phyloP scores from a whole-genome alignment of 1,140 invertebrate genomes.

The Coptotermes formosanus region DNA sequence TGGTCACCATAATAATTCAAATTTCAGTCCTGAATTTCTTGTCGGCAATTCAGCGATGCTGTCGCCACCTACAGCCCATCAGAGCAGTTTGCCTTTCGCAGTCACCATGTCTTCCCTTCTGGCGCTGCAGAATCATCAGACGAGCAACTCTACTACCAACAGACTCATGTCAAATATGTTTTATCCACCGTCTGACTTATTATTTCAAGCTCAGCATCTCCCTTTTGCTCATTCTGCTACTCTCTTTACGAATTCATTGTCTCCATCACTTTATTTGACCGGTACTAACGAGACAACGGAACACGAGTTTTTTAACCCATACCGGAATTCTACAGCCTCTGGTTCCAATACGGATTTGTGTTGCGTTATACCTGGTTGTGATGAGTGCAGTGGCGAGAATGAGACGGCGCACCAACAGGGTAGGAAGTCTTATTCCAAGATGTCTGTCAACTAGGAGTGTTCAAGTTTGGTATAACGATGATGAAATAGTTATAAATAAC shows the following conservation, averaged over 20 bases:
- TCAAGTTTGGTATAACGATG: too few relatives aligned
- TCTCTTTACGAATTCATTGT: not conserved
- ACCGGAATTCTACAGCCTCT: not conserved
- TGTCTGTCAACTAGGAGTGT: not conserved
- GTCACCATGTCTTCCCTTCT: conserved; percentile 16
- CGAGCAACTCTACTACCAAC: not conserved
- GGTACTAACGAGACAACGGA: not conserved
- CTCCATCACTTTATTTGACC: not conserved
- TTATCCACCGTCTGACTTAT: not conserved
- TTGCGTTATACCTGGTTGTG: not conserved
- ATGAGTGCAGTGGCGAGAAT: not conserved
- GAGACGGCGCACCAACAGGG: not conserved
- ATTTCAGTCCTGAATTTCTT: not conserved
- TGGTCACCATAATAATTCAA: not conserved
- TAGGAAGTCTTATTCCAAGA: not conserved
- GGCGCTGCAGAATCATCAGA: conserved; percentile 19
- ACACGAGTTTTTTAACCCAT: not conserved
- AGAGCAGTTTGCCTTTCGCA: not conserved
- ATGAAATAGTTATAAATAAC: too few relatives aligned
- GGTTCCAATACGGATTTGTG: not conserved
- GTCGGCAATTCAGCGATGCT: not conserved
- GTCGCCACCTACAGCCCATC: not conserved
- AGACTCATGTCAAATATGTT: not conserved
- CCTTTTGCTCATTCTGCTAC: not conserved
- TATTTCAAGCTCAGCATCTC: not conserved